Base-by-base conservation (phyloP, 2,797 vertebrate species). In the Oryzias sinensis region DNA sequence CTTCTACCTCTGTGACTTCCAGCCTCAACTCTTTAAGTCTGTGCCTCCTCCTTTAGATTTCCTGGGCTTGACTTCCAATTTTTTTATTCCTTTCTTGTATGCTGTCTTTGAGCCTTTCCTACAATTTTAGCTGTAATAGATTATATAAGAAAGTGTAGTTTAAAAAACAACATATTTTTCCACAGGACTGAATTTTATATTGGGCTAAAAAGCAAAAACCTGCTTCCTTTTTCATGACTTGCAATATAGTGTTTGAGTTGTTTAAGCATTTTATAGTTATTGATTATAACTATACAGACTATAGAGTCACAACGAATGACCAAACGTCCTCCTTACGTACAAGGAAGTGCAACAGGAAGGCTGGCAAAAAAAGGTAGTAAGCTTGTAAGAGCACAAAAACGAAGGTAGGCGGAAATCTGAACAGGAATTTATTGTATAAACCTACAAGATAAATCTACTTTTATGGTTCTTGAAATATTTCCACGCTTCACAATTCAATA, bases 1-100 rank as follows among this genome's bases (percentile, higher is more conserved):
- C 62, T 77, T 82, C 86, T 89, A 87, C 87, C 87, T 90, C 86
- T 84, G 18, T 47, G 65, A 78, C 72, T 59, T 81, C 46, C 68
- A 49, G 66, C 68, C 65, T 82, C 74, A 65, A 62, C 69, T 85
- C 63, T 76, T 65, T 43, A 67, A 72, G 70, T 74, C 64, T 84
- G 86, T 90, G 87, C 87, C 84, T 90, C 87, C 67, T 77, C 72
- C 48, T 59, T 65, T 65, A 33, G 50, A 65, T 74, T 72, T 79
- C 66, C 59, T 37, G 53, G 5, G 58, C 49, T 84, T 65, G 78
- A 73, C 58, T 59, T 51, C 40, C 27, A 29, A 29, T 6, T 37
- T 70, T 70, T 72, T 53, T 67, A 53, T 70, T 74, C 51, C 24
- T 49, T 51, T 68, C 43, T 68, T 37, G 6, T 75, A 51, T 65